phyloP scores from a whole-genome alignment of 2,113 vertebrate species.

The Boulengeromyrus knoepffleri region DNA sequence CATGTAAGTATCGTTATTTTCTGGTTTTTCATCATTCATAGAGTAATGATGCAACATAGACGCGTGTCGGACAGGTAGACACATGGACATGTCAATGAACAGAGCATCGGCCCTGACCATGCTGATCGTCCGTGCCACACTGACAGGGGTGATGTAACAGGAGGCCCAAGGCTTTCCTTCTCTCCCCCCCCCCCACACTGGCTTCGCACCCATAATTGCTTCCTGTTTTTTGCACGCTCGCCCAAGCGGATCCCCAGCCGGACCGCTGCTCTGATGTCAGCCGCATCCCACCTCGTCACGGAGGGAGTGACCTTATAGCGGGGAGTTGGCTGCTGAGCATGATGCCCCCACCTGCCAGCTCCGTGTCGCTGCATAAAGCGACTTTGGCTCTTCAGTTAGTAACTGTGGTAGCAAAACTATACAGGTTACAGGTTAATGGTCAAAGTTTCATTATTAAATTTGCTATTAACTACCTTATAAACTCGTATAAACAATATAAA shows the following conservation, averaged over 20 bases:
- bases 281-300: not conserved
- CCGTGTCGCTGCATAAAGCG: not conserved
- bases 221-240: slow-evolving; percentile 2
- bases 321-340: not conserved
- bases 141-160: not conserved
- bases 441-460: not conserved
- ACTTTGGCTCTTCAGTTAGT: not conserved
- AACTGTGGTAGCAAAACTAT: not conserved
- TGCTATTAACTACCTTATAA: not conserved
- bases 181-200: not conserved
- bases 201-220: not conserved
- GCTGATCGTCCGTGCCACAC: not conserved
- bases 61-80: not conserved
- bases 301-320: not conserved
- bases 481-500: not conserved
- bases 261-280: not conserved
- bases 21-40: not conserved
- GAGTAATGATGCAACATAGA: not conserved
- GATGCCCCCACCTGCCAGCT: not conserved
- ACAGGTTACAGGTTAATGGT: not conserved
- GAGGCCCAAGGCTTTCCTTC: not conserved
- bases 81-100: not conserved
- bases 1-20: not conserved
- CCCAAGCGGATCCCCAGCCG: not conserved
- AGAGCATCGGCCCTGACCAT: not conserved